Conservation (phyloP, 1,140 invertebrate genomes). For the Gryllus bimaculatus region DNA sequence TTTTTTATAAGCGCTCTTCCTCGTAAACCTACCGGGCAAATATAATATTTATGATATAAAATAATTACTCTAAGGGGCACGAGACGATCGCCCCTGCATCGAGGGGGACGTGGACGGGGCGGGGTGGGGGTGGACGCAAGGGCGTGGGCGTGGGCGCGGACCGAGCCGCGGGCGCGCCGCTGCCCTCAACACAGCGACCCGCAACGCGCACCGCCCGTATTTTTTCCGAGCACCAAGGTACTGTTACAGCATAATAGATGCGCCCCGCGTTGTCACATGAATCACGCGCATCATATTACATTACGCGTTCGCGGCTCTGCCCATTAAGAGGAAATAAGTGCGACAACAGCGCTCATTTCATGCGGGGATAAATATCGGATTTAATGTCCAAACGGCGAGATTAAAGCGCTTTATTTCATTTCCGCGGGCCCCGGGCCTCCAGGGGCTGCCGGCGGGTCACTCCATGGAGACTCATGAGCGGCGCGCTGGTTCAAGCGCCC, state of each 20-base stretch:
- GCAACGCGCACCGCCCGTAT: neutral
- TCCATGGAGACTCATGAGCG: neutral
- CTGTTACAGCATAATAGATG: neutral
- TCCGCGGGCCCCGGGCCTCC: neutral
- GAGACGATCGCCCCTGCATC: too few species aligned
- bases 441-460: too few species aligned
- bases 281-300: neutral
- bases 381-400: neutral
- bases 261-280: neutral
- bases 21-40: too few species aligned
- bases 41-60: too few species aligned
- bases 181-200: neutral
- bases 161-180: neutral
- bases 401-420: neutral
- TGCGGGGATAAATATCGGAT: neutral
- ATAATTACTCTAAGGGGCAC: too few species aligned
- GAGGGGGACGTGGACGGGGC: too few species aligned
- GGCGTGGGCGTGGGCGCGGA: too few species aligned
- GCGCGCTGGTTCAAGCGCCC: neutral
- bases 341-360: neutral
- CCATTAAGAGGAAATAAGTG: neutral
- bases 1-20: too few species aligned
- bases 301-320: neutral
- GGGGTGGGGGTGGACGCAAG: too few species aligned
- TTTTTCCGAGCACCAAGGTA: neutral